phyloP scores from a whole-genome alignment of 2,113 vertebrate species.

The Loxodonta africana region DNA sequence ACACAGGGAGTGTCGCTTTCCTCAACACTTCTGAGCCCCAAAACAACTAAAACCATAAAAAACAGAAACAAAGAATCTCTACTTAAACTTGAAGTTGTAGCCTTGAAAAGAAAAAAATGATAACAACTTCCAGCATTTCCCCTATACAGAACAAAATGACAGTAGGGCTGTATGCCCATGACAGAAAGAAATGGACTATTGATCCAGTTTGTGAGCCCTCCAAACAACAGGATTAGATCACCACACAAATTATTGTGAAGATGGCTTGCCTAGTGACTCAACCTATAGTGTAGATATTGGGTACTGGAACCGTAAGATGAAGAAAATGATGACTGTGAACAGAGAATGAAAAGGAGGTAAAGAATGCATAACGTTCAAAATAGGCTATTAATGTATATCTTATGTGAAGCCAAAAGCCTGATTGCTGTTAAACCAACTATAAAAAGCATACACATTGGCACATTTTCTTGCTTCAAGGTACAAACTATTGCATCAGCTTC shows the following conservation, averaged over 20 bases:
- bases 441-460: conserved; percentile 63
- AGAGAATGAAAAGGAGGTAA: conserved; percentile 33
- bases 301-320: background rate
- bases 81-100: conserved; percentile 56
- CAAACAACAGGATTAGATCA: conserved; percentile 72
- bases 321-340: conserved; percentile 40
- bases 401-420: conserved; percentile 29
- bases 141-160: conserved; percentile 33
- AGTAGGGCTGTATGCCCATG: conserved; percentile 15
- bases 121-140: conserved; percentile 71
- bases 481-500: conserved; percentile 68
- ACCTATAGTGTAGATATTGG: background rate
- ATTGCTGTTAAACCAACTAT: conserved; percentile 61
- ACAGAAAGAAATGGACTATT: conserved; percentile 79
- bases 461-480: conserved; percentile 65
- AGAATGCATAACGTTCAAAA: conserved; percentile 12
- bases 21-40: background rate
- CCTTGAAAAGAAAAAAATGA: conserved; percentile 70
- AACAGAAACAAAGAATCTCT: conserved; percentile 69
- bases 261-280: background rate
- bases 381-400: conserved; percentile 40
- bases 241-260: conserved; percentile 39
- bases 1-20: conserved; percentile 41
- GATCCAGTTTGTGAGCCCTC: conserved; percentile 65
- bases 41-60: conserved; percentile 55